Base-by-base conservation (phyloP, 2,113 vertebrate genomes). In the Pyrgilauda ruficollis region DNA sequence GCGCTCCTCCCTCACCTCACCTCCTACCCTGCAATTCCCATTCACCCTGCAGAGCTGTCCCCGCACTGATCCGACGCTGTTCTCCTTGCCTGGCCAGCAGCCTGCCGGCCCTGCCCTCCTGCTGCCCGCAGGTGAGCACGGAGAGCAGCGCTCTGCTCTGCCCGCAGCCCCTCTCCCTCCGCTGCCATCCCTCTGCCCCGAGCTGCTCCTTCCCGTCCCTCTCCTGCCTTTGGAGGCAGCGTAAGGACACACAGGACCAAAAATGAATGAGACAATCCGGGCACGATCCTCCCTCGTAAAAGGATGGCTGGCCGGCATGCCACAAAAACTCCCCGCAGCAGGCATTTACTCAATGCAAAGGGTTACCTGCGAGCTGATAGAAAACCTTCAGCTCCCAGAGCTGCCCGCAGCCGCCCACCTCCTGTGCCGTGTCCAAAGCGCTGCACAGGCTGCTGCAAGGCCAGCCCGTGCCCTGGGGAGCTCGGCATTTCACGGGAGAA, bases 161-260 rank as follows among this genome's bases (percentile, higher is more conserved):
- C 76, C 93, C 21, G 74, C 74, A 85, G 81, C 84, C 84, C 59
- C 90, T 55, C 62, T 69, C 64, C 1, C 87, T 39, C 87, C 21
- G 2, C 10, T 78, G 61, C 96, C 94, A 92, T 90, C 96, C 90
- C 91, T 33, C 76, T 64, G 73, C 84, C 77, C 56, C 44, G 39
- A 0, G 0, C 68, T 18, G 21, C 66, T 74, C 68, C 78, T 68
- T 75, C 81, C 90, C 20, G 0, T 61, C 26, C 82, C 63, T 66
- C 6, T 59, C 41, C 50, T 3, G 1, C 8, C 2, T 22, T 69
- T 4, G 8, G 46, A 77, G 89, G 80, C 73, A 62, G 59, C 2
- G 1, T 83, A 44, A 92, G 85, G 92, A 93, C 92, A 89, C 68
- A 3, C 37, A 76, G 62, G 33, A 46, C 67, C 49, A 50, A n/a